Evolutionary conservation across 2,797 vertebrate genomes (phyloP).

Genomic region (Paedocypris micromegethes): DNA sequence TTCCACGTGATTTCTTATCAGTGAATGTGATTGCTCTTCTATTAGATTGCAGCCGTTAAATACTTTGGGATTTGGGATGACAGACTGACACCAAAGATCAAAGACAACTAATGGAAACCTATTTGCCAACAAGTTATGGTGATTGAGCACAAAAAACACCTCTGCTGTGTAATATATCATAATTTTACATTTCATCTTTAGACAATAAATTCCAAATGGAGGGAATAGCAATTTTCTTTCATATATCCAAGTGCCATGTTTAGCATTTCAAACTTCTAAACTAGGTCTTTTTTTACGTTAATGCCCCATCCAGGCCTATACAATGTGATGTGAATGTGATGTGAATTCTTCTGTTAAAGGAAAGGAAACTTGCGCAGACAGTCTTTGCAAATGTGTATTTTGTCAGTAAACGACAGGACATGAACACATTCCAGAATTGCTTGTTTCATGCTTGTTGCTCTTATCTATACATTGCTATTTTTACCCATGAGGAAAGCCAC

Average conservation of each 20-base stretch:
- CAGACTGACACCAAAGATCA: conserved; percentile 3
- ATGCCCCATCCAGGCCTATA: conserved; percentile 13
- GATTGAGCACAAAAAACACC: conserved; percentile 7
- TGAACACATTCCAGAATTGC: background rate
- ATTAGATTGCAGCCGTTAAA: background rate
- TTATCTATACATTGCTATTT: background rate
- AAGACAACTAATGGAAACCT: conserved; percentile 3
- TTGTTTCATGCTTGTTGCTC: background rate
- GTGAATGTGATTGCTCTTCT: too few species aligned
- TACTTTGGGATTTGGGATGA: conserved; percentile 8
- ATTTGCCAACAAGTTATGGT: conserved; percentile 5
- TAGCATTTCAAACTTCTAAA: conserved; percentile 4
- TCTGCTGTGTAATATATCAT: too few species aligned
- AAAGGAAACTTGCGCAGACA: conserved; percentile 17
- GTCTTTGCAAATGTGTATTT: conserved; percentile 27
- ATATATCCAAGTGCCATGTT: too few species aligned
- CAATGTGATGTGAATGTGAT: conserved; percentile 30
- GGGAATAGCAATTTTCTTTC: too few species aligned
- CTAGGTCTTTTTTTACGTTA: conserved; percentile 26
- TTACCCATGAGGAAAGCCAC: conserved; percentile 6
- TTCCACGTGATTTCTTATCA: background rate
- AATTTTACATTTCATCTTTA: too few species aligned
- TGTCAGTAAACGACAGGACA: background rate
- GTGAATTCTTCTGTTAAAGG: conserved; percentile 11
- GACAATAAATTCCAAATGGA: too few species aligned